Conservation (phyloP, 2,888 invertebrate genomes). For the Cosmopolites sordidus region DNA sequence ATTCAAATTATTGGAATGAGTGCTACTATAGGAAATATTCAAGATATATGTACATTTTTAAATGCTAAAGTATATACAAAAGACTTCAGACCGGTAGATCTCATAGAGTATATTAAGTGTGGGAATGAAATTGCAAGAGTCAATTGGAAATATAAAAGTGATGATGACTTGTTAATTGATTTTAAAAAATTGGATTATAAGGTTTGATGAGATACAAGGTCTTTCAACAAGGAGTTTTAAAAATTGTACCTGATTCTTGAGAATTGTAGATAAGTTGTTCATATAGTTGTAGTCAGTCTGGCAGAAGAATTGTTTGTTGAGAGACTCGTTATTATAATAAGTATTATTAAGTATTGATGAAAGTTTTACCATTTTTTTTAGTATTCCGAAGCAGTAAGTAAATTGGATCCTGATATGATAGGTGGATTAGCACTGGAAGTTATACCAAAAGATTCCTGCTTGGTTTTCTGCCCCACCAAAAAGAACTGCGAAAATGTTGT, state of each 20-base stretch:
- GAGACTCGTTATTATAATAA: too few species aligned
- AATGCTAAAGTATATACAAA: slow-evolving; percentile 75
- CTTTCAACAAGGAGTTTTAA: too few species aligned
- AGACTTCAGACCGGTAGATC: slow-evolving; percentile 84
- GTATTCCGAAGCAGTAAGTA: slow-evolving; percentile 51
- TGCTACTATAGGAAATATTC: slow-evolving; percentile 90
- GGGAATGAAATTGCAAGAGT: slow-evolving; percentile 56
- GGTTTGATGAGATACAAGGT: slow-evolving; percentile 37
- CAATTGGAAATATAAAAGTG: slow-evolving; percentile 48
- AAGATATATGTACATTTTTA: slow-evolving; percentile 75
- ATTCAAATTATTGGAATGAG: slow-evolving; percentile 95
- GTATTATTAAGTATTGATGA: too few species aligned
- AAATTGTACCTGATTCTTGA: too few species aligned
- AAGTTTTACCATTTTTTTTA: slow-evolving; percentile 1
- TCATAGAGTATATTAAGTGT: slow-evolving; percentile 79
- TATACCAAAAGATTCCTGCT: slow-evolving; percentile 71
- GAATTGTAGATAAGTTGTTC: too few species aligned
- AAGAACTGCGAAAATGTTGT: slow-evolving; percentile 91
- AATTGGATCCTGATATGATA: slow-evolving; percentile 75
- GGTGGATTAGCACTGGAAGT: slow-evolving; percentile 78
- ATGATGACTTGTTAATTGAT: slow-evolving; percentile 54
- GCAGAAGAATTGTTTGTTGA: too few species aligned
- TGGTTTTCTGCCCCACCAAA: slow-evolving; percentile 91
- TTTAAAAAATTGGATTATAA: slow-evolving; percentile 52
- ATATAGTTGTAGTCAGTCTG: too few species aligned